These are phyloP conservation scores for Sipha maydis DNA, from an alignment of 2,888 invertebrate genomes.

Conservation along the genomic window DNA sequence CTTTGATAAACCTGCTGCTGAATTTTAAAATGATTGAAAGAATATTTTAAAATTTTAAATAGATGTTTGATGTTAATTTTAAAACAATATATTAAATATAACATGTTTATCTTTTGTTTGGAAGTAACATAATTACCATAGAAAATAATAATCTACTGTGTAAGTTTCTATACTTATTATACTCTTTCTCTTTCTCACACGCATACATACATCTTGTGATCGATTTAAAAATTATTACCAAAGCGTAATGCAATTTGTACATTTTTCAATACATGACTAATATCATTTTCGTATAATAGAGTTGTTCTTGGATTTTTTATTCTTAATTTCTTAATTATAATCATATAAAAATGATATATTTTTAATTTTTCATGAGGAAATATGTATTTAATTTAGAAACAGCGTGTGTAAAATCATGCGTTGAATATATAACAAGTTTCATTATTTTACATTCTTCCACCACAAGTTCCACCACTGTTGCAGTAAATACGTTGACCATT, in stretches of 20 bases:
- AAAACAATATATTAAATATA: too few species aligned
- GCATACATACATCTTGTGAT: too few species aligned
- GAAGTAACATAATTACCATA: too few species aligned
- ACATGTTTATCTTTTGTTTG: too few species aligned
- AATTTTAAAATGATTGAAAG: neutral
- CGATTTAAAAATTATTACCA: too few species aligned
- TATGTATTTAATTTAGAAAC: neutral
- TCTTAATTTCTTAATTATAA: too few species aligned
- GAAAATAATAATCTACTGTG: too few species aligned
- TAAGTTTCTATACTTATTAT: too few species aligned
- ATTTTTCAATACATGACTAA: neutral
- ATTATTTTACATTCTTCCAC: constrained; percentile 14
- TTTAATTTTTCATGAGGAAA: neutral
- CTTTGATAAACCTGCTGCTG: neutral
- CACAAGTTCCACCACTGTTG: neutral
- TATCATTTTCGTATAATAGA: neutral
- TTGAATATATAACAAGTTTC: neutral
- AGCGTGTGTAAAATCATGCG: neutral
- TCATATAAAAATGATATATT: neutral
- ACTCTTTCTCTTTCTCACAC: too few species aligned
- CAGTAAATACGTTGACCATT: constrained; percentile 31
- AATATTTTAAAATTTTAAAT: neutral
- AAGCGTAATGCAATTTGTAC: too few species aligned
- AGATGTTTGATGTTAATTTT: neutral
- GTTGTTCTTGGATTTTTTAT: neutral